Conservation (phyloP, 2,797 vertebrate species). For the Karalla daura region DNA sequence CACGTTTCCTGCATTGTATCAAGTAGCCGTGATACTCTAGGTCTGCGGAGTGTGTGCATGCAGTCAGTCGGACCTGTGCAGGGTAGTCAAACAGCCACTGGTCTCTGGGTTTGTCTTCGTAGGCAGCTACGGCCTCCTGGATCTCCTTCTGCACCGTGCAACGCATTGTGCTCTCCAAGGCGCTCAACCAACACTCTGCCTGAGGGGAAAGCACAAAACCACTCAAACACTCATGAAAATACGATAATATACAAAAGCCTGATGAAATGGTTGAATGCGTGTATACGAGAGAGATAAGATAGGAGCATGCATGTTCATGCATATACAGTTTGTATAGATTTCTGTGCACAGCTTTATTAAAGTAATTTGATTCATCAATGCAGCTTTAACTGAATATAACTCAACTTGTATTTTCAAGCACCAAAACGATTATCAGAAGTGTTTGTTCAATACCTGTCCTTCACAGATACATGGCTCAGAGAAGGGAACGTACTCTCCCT, state of each 20-base stretch:
- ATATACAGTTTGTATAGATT: too few species aligned
- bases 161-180: slow-evolving; percentile 80
- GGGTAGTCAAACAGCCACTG: slow-evolving; percentile 83
- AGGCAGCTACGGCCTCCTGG: slow-evolving; percentile 78
- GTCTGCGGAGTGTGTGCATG: neutral
- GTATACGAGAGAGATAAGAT: too few species aligned
- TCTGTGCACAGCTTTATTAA: too few species aligned
- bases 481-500: slow-evolving; percentile 83
- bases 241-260: neutral
- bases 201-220: slow-evolving; percentile 16
- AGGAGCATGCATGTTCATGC: too few species aligned
- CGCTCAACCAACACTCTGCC: slow-evolving; percentile 80
- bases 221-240: neutral
- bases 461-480: slow-evolving; percentile 80
- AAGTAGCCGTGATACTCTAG: neutral
- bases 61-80: slow-evolving; percentile 76
- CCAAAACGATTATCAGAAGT: neutral
- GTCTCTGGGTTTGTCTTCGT: slow-evolving; percentile 85
- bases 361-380: neutral
- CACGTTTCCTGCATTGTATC: neutral
- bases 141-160: slow-evolving; percentile 80
- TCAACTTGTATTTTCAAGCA: neutral
- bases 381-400: neutral
- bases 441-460: slow-evolving; percentile 74
- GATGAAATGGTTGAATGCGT: too few species aligned